A percentile compares a stretch with the other conserved stretches of the same genome.
Conservation (phyloP, 1,140 invertebrate species). For the Ctenoplectra terminalis region DNA sequence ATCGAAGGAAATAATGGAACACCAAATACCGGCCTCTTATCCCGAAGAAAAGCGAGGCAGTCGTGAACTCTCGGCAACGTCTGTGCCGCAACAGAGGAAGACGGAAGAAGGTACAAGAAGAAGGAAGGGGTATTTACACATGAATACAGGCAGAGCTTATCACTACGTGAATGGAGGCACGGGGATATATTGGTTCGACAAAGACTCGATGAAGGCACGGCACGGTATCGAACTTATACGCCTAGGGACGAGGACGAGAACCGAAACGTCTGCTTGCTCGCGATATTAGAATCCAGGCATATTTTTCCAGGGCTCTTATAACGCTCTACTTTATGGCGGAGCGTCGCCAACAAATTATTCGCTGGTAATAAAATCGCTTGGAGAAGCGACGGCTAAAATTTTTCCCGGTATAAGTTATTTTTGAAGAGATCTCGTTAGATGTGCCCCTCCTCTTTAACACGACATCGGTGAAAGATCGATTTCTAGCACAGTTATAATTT, state of each 20-base stretch:
- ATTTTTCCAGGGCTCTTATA: slow-evolving; percentile 40
- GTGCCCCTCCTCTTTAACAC: neutral
- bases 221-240: slow-evolving; percentile 65
- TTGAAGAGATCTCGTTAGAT: slow-evolving; percentile 22
- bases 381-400: neutral
- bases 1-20: slow-evolving; percentile 41
- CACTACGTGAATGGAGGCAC: slow-evolving; percentile 61
- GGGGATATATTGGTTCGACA: slow-evolving; percentile 67
- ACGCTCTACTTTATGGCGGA: slow-evolving; percentile 35
- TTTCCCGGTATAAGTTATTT: slow-evolving; percentile 25
- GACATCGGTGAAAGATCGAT: neutral
- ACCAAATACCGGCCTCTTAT: slow-evolving; percentile 26
- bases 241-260: slow-evolving; percentile 47
- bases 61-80: slow-evolving; percentile 14
- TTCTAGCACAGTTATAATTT: too few relatives aligned
- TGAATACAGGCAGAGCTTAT: slow-evolving; percentile 71
- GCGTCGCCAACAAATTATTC: slow-evolving; percentile 54
- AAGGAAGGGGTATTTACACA: slow-evolving; percentile 73
- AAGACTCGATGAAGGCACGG: slow-evolving; percentile 64
- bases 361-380: slow-evolving; percentile 42
- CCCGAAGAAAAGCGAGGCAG: neutral
- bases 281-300: slow-evolving; percentile 64
- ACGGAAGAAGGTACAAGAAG: slow-evolving; percentile 38
- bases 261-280: slow-evolving; percentile 47
- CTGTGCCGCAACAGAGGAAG: too few relatives aligned